Base-by-base conservation (phyloP, 1,140 invertebrate genomes). In the Nixonia krombeini region DNA sequence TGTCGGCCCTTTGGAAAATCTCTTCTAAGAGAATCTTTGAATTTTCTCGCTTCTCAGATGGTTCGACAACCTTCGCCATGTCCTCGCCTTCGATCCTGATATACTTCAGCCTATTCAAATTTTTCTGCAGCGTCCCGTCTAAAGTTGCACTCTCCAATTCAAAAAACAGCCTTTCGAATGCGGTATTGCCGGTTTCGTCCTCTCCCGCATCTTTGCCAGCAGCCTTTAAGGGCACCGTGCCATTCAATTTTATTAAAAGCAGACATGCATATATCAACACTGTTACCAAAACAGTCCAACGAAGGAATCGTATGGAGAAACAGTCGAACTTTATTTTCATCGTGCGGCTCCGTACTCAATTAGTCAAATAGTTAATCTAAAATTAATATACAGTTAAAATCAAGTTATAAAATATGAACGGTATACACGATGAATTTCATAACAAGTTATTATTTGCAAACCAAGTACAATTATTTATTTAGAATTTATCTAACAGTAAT, bases 1-100 rank as follows among this genome's bases (percentile, higher is more conserved):
- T 78, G 79, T 94, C 93, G 10, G 91, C 92, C 57, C 91, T 92
- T 2, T 69, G 72, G 67, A 89, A 89, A 12, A 88, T 86, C 23
- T 86, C 81, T 25, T 86, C 82, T 4, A 89, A 69, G 15, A 88
- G 73, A n/a, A 71, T 76, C 16, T 69, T 78, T 9, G 86, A 82
- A 53, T 86, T 81, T 7, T 86, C 81, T 0, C 52, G 63, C 47
- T 71, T 74, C 25, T 79, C 66, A 10, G 49, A 25, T 4, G 62
- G 40, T 4, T 74, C 73, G 3, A 74, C 37, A 15, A 72, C 63
- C 23, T 26, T 51, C 0, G 76, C 63, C 0, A 29, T 37, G 1
- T 53, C 21, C 0, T 75, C 59, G 9, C 74, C 62, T 0, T 49
- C 53, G 6, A 58, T 33, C 13, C 44, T 41, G 0, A 46, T 5